These are phyloP conservation scores for Simalia tracyae DNA, from an alignment of 2,797 vertebrate species.

Conservation along the genomic window DNA sequence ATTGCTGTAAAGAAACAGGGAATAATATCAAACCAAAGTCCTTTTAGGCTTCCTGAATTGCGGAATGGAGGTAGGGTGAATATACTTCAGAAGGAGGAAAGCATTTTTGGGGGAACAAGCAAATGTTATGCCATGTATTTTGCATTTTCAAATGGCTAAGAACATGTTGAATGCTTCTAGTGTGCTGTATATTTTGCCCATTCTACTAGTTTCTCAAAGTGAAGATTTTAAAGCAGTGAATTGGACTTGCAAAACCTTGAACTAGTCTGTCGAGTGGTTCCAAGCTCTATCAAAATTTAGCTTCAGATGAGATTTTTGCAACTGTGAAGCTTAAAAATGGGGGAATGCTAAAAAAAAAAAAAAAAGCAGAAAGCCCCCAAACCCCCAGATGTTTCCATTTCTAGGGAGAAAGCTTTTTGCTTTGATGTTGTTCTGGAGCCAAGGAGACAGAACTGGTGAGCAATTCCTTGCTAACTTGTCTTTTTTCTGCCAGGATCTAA, in stretches of 20 bases:
- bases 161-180: neutral
- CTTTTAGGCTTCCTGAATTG: neutral
- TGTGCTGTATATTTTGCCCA: neutral
- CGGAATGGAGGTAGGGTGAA: no score
- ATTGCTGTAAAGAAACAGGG: constrained; percentile 4
- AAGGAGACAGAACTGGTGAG: neutral
- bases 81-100: constrained; percentile 1
- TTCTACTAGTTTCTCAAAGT: neutral
- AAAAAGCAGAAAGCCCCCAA: neutral
- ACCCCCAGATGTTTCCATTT: neutral
- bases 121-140: neutral
- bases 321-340: neutral
- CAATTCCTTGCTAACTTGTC: neutral
- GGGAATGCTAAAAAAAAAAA: neutral
- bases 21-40: rapidly evolving
- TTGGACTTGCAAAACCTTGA: neutral
- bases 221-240: neutral
- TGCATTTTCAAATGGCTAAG: rapidly evolving
- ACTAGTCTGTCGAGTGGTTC: neutral
- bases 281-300: neutral
- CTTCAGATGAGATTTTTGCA: neutral
- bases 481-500: neutral
- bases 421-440: neutral
- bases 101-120: neutral
- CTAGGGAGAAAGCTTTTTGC: neutral